Base-by-base conservation (phyloP, 2,888 invertebrate species). In the Drosophila suboccidentalis region DNA sequence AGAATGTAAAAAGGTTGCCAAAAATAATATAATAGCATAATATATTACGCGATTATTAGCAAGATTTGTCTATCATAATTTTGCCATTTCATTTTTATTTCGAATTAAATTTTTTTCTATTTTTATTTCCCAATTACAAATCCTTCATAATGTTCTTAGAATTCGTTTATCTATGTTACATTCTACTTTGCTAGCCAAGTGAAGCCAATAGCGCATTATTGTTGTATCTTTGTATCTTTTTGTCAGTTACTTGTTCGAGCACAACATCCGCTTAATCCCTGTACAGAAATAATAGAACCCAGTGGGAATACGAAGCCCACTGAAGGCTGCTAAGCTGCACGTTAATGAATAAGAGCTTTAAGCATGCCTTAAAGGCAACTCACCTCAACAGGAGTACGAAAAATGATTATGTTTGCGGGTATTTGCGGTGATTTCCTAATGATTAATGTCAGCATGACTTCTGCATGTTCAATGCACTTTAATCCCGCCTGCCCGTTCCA, bases 181-280 rank as follows among this genome's bases (percentile, higher is more conserved):
- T 11, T 36, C 13, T 1, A 3, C 10, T 53, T 26, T 4, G 17
- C 10, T 26, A 13, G 10, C 19, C 19, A 19, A 19, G 22, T 38
- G 2, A 32, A 54, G 41, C 9, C 4, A 43, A 5, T 36, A 29
- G 6, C 22, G 17, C 29, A 9, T 10, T 47, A 26, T 47, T n/a
- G 26, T 29, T 47, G 10, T 11, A 46, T 15, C 10, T n/a, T 15
- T 26, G n/a, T n/a, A n/a, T n/a, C n/a, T n/a, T n/a, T n/a, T n/a
- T n/a, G 22, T 32, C 34, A 38, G 36, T 32, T 53, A 57, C 57
- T 61, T 51, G 38, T n/a, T 2, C 19, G 39, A 10, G 11, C 4
- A 55, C 39, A 60, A 60, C 36, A 51, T 44, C 38, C 15, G 26
- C 19, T 13, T 85, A 88, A 83, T 88, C 86, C 66, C 77, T 77